Base-by-base conservation (phyloP, 2,797 vertebrate species). In the Rhadinocentrus ornatus region DNA sequence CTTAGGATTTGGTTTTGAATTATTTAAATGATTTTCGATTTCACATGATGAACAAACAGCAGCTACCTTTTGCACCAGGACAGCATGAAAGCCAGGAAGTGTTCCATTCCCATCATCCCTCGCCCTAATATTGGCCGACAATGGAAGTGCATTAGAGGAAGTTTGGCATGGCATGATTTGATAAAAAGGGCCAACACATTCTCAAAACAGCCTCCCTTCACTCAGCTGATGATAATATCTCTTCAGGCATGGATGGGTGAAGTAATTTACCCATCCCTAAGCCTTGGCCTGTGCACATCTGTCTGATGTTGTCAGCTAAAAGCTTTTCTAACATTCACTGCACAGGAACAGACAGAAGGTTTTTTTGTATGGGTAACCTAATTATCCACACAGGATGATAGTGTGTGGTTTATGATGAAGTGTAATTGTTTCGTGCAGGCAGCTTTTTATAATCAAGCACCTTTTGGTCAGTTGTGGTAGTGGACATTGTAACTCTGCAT, bases 101-200 rank as follows among this genome's bases (percentile, higher is more conserved):
- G 64, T 66, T 69, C 80, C 72, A 73, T 88, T 82, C 69, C 75
- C 79, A 80, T 87, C 77, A 75, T 81, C 50, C 58, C 29, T 29
- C 66, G 41, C 66, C 48, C 66, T 84, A 66, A 69, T 77, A 73
- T 62, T 58, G 71, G 72, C 66, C 54, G 66, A 87, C 77, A 80
- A 81, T 84, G 69, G 83, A 75, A 85, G 74, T 75, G 75, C 75
- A 87, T 90, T 80, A 77, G 58, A 75, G 81, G 70, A 73, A 79
- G 88, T 84, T 65, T 74, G 65, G 57, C 77, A 55, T 72, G 76
- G 70, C 78, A 44, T 84, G 75, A 89, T 86, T 85, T 91, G 78
- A 89, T 90, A 80, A 90, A 62, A 72, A 85, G 74, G 12, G 41
- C 69, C 63, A 13, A 60, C 29, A 12, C 65, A 67, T 83, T 85